A percentile compares a stretch with the other conserved stretches of the same genome.
phyloP scores from a whole-genome alignment of 2,888 invertebrate genomes.

The Phalera bucephala region DNA sequence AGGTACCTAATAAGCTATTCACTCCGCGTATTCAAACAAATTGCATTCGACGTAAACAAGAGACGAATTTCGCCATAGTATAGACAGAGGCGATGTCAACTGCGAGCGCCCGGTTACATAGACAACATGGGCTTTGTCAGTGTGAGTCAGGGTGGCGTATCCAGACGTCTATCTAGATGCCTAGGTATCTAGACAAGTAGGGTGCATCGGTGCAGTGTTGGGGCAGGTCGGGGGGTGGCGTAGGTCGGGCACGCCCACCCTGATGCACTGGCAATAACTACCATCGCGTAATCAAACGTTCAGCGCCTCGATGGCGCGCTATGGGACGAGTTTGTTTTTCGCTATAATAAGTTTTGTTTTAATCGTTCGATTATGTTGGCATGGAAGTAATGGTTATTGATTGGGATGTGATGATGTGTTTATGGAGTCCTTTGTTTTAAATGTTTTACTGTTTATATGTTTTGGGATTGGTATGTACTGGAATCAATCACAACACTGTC shows the following conservation, averaged over 20 bases:
- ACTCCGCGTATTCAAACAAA: conserved; percentile 12
- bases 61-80: conserved; percentile 3
- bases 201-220: conserved; percentile 75
- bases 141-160: conserved; percentile 36
- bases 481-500: too few species aligned
- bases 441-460: too few species aligned
- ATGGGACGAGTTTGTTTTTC: conserved; percentile 43
- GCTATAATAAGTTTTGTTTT: conserved; percentile 43
- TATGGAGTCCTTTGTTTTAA: too few species aligned
- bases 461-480: too few species aligned
- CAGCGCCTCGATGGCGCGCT: conserved; percentile 31
- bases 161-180: conserved; percentile 50
- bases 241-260: conserved; percentile 39
- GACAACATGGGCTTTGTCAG: conserved; percentile 3
- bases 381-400: too few species aligned
- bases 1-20: background rate
- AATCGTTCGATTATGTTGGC: conserved; percentile 21
- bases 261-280: conserved; percentile 37
- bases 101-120: conserved; percentile 8
- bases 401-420: too few species aligned
- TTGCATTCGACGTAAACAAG: conserved; percentile 22
- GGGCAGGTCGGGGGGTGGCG: conserved; percentile 68
- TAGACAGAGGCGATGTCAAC: conserved; percentile 21
- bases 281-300: conserved; percentile 63
- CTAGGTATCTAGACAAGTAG: conserved; percentile 63